A percentile compares a stretch with the other conserved stretches of the same genome.
These are phyloP conservation scores for Mus spretus DNA, from an alignment of 2,797 vertebrate genomes.

Conservation along the genomic window DNA sequence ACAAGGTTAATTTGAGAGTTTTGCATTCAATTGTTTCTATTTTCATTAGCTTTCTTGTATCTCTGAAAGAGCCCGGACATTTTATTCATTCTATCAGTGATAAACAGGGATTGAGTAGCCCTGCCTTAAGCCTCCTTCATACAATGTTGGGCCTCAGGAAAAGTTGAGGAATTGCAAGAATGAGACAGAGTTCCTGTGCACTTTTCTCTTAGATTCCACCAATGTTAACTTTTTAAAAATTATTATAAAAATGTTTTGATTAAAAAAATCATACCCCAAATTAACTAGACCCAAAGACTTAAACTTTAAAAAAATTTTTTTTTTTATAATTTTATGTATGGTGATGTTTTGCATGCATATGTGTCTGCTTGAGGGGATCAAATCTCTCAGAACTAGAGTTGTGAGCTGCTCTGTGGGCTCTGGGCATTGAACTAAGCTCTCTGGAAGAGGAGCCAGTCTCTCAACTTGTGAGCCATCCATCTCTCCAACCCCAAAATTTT, in stretches of 20 bases:
- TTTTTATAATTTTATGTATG: neutral
- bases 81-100: neutral
- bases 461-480: neutral
- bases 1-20: neutral
- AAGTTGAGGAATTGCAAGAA: conserved; percentile 11
- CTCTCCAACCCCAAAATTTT: neutral
- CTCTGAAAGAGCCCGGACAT: neutral
- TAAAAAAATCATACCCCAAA: neutral
- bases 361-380: neutral
- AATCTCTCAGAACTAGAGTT: neutral
- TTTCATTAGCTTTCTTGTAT: conserved; percentile 25
- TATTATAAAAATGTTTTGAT: neutral
- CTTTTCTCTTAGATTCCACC: neutral
- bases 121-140: neutral
- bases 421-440: neutral
- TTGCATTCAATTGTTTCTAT: neutral
- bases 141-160: neutral
- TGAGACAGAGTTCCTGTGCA: neutral
- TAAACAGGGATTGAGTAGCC: neutral
- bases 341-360: neutral
- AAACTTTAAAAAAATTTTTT: neutral
- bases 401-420: neutral
- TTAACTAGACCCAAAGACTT: neutral
- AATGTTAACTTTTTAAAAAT: conserved; percentile 20
- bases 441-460: neutral